A percentile compares a stretch with the other conserved stretches of the same genome.
phyloP scores from a whole-genome alignment of 2,797 vertebrate species.

The Serranus cabrilla region DNA sequence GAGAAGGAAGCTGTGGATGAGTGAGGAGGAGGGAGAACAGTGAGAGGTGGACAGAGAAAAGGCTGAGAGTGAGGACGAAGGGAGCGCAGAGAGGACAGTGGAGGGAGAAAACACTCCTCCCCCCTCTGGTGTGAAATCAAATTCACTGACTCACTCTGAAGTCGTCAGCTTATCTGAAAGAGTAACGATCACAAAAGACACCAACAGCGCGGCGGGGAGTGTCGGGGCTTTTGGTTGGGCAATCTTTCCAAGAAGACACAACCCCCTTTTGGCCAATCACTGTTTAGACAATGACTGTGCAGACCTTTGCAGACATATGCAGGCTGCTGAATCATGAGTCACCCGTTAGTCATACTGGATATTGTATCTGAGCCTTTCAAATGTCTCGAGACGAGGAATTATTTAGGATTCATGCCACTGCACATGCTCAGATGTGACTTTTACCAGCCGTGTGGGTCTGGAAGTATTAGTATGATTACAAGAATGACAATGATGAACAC shows the following conservation, averaged over 20 bases:
- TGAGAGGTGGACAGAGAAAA: slow-evolving; percentile 52
- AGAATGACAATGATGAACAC: background rate
- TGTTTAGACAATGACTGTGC: slow-evolving; percentile 66
- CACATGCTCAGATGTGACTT: slow-evolving; percentile 10
- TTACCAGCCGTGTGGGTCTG: background rate
- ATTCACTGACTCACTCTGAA: slow-evolving; percentile 67
- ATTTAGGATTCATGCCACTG: slow-evolving; percentile 1
- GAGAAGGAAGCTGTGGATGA: slow-evolving; percentile 46
- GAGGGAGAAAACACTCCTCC: slow-evolving; percentile 14
- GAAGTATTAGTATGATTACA: background rate
- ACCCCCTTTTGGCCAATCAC: slow-evolving; percentile 35
- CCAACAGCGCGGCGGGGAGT: slow-evolving; percentile 5
- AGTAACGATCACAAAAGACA: slow-evolving; percentile 51
- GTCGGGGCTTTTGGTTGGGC: slow-evolving; percentile 29
- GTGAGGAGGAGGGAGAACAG: slow-evolving; percentile 33
- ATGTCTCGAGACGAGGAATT: background rate
- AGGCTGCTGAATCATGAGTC: slow-evolving; percentile 60
- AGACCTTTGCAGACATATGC: slow-evolving; percentile 36
- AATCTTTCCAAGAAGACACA: slow-evolving; percentile 47
- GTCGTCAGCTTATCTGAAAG: slow-evolving; percentile 43
- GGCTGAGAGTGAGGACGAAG: slow-evolving; percentile 26
- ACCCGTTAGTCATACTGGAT: slow-evolving; percentile 40
- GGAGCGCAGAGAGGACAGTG: slow-evolving; percentile 30
- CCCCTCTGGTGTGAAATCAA: slow-evolving; percentile 54
- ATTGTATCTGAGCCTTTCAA: slow-evolving; percentile 4